Percentiles rank a stretch among this genome's conserved stretches.
Evolutionary conservation across 53 echinoderm and acorn worm genomes (phyloP).

Genomic region (Apostichopus leukothele): DNA sequence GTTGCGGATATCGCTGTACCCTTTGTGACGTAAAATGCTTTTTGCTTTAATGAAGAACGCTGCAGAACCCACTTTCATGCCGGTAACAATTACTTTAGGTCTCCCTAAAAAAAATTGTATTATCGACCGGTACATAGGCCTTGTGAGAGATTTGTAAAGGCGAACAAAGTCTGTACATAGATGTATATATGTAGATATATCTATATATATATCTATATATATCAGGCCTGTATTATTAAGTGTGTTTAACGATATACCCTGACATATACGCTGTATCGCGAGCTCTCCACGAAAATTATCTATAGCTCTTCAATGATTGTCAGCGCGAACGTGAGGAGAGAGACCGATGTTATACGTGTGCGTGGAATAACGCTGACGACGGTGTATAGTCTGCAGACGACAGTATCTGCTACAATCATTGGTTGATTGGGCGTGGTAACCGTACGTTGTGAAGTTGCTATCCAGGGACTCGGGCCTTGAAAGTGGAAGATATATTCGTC

Average conservation of each 20-base stretch:
- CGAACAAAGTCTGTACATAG: neutral
- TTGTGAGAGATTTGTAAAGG: neutral
- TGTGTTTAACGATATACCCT: neutral
- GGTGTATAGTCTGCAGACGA: neutral
- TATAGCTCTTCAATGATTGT: neutral
- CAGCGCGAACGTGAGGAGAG: neutral
- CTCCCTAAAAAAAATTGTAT: neutral
- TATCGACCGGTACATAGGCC: neutral
- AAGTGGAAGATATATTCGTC: neutral
- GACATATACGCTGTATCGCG: neutral
- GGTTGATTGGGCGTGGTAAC: constrained; percentile 14
- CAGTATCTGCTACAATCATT: neutral
- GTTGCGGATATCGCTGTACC: neutral
- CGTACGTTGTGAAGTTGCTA: neutral
- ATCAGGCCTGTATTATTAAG: constrained; percentile 1
- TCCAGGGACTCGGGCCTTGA: neutral
- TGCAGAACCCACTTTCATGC: neutral
- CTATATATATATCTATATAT: too few species aligned
- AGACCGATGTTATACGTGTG: neutral
- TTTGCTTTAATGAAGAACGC: neutral
- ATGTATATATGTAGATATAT: neutral
- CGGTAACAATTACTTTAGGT: neutral
- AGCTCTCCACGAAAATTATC: neutral
- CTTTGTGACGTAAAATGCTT: neutral
- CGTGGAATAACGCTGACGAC: neutral